Conservation (phyloP, 2,888 invertebrate genomes). For the Napeogenes sylphis region DNA sequence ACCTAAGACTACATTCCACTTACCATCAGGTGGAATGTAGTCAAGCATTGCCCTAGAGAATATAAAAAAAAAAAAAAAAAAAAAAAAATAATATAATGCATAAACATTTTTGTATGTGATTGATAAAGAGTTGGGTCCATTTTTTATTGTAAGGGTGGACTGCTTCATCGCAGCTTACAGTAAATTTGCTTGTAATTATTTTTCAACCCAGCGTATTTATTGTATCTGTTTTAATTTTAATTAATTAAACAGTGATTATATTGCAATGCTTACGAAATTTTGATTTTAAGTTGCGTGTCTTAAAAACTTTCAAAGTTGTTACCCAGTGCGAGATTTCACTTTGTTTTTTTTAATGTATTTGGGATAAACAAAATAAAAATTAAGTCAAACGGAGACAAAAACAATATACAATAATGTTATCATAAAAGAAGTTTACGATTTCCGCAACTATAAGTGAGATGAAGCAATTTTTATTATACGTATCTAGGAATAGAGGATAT, state of each 20-base stretch:
- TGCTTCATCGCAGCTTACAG: slow-evolving; percentile 37
- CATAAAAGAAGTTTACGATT: slow-evolving; percentile 44
- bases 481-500: too few relatives aligned
- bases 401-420: too few relatives aligned
- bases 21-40: slow-evolving; percentile 58
- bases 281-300: too few relatives aligned
- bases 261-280: not conserved
- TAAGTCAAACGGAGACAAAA: too few relatives aligned
- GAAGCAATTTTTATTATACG: too few relatives aligned
- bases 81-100: slow-evolving; percentile 48
- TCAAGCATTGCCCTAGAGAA: too few relatives aligned
- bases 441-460: slow-evolving; percentile 35
- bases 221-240: slow-evolving; percentile 54
- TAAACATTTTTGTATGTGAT: slow-evolving; percentile 44
- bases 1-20: too few relatives aligned
- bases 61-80: too few relatives aligned
- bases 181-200: slow-evolving; percentile 47
- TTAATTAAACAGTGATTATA: not conserved
- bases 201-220: slow-evolving; percentile 47
- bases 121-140: slow-evolving; percentile 58
- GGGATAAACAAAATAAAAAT: too few relatives aligned
- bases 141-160: slow-evolving; percentile 51
- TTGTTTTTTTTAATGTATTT: too few relatives aligned
- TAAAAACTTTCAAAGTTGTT: too few relatives aligned
- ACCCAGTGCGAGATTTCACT: too few relatives aligned